Conservation (phyloP, 2,797 vertebrate species). For the Lepilemur ruficaudatus region DNA sequence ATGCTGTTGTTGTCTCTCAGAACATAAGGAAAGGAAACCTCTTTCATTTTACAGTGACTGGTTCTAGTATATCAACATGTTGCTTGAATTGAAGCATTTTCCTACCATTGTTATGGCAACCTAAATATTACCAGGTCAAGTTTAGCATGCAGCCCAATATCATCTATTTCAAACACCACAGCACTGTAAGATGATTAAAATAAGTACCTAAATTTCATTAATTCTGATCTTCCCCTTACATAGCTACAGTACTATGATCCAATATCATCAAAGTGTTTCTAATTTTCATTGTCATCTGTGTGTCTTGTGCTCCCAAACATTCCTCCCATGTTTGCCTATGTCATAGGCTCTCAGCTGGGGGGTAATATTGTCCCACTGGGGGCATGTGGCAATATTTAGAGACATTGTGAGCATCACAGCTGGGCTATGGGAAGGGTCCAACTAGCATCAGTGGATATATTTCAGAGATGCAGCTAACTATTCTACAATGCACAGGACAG, state of each 20-base stretch:
- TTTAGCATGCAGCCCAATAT: not conserved
- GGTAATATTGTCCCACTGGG: not conserved
- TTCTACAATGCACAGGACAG: not conserved
- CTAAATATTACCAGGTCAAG: not conserved
- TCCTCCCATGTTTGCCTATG: accelerated
- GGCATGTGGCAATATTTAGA: not conserved
- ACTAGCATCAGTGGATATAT: not conserved
- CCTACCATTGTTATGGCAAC: not conserved
- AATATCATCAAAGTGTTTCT: not conserved
- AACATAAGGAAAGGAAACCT: not conserved
- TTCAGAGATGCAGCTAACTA: not conserved
- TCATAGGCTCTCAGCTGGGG: not conserved
- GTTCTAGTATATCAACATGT: not conserved
- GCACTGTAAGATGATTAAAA: not conserved
- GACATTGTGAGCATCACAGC: not conserved
- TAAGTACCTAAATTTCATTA: not conserved
- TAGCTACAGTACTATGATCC: not conserved
- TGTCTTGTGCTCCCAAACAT: not conserved
- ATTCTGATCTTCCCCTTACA: not conserved
- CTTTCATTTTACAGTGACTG: not conserved
- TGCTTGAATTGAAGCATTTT: not conserved
- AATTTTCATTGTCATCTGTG: not conserved
- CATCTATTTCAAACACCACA: not conserved
- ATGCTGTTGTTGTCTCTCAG: not conserved
- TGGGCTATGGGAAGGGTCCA: not conserved